phyloP scores from a whole-genome alignment of 1,140 invertebrate genomes.

The Parasteatoda tepidariorum region DNA sequence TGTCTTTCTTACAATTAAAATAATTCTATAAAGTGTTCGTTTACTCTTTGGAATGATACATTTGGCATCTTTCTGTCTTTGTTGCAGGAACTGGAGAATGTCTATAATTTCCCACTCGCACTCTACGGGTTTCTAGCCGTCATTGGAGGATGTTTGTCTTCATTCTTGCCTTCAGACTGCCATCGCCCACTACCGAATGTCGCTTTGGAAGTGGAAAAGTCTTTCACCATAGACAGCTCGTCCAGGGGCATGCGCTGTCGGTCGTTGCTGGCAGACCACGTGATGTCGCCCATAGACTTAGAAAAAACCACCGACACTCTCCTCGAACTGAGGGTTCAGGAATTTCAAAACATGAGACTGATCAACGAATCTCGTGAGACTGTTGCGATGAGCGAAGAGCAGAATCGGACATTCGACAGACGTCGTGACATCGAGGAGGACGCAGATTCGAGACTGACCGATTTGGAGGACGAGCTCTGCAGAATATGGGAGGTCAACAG shows the following conservation, averaged over 20 bases:
- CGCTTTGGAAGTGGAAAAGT: constrained; percentile 53
- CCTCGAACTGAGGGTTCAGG: constrained; percentile 19
- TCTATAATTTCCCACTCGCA: constrained; percentile 44
- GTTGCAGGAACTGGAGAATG: constrained; percentile 39
- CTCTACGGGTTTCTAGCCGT: constrained; percentile 60
- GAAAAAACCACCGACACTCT: neutral
- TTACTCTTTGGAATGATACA: too few species aligned
- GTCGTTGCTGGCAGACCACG: neutral
- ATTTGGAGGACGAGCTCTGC: constrained; percentile 50
- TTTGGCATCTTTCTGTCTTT: too few species aligned
- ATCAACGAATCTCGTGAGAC: neutral
- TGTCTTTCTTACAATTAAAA: too few species aligned
- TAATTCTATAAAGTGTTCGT: too few species aligned
- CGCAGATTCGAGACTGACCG: constrained; percentile 44
- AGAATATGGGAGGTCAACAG: constrained; percentile 49
- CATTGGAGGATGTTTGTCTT: constrained; percentile 55
- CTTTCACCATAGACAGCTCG: constrained; percentile 5
- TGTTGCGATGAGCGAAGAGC: constrained; percentile 6
- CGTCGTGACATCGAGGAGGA: constrained; percentile 12
- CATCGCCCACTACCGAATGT: constrained; percentile 62
- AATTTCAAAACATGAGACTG: neutral
- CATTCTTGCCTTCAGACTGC: constrained; percentile 52
- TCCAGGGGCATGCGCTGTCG: neutral
- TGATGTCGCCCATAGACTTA: neutral
- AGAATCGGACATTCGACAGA: neutral